Evolutionary conservation across 2,888 invertebrate genomes (phyloP), one percentile per base, ranked within the genome.

Genomic region (Epiperipatus broadwayi): DNA sequence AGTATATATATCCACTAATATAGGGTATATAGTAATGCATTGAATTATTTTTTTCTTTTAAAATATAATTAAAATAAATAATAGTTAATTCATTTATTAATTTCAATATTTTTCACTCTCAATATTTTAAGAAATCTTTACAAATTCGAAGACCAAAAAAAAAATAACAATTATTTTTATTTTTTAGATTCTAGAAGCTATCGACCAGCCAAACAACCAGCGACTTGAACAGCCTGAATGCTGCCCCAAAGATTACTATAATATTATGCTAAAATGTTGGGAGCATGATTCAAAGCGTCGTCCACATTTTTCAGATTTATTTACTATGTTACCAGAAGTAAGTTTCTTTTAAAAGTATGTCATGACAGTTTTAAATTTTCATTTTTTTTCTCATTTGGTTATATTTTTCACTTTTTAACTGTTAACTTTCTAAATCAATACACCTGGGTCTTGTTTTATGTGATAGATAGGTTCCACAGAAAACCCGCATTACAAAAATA

Each of bases 241-340:
- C 52, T 93, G 93, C 54, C 89, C 95, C 0, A 75, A 78, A 47
- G 84, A 84, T 28, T 87, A 87, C 58, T 93, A 84, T 56, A 69
- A 72, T 5, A 61, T 87, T 8, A 93, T 97, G 93, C 66, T 78
- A 48, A 79, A 84, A 54, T 95, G 95, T 57, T 97, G 97, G 97
- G 73, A 79, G 42, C 89, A 93, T 54, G 85, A 91, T 49, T 78
- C 85, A 0, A 68, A 69, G 22, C 72, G 76, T 47, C 65, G 97
- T 43, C 95, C 95, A 0, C 80, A 77, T 43, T 97, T 97, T 57
- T 71, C 73, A 35, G 85, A 91, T 45, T 68, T 95, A 18, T 71
- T 73, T 36, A 68, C 71, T 10, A 66, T 73, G 37, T 58, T 95
- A 46, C 78, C 79, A 0, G 80, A 81, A 52, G 67, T 68, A 51